Base-by-base conservation (phyloP, 2,797 vertebrate species). In the Gallinago nigripennis region DNA sequence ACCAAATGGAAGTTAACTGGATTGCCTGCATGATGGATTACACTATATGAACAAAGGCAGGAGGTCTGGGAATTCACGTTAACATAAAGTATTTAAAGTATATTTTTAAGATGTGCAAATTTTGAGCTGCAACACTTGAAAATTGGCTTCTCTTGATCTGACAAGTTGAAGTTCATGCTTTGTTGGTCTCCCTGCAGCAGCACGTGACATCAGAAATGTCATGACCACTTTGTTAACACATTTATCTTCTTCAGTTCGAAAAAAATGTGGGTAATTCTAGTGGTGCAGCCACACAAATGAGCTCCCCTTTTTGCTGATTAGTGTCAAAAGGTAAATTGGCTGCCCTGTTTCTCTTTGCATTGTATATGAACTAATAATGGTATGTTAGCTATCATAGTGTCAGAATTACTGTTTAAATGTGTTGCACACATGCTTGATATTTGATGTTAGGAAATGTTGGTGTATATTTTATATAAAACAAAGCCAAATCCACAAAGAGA, bases 81-180 rank as follows among this genome's bases (percentile, higher is more conserved):
- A 85, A 77, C 41, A 68, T 7, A 56, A 78, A 46, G 19, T 93
- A 71, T 72, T 82, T 86, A 92, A 85, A 73, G 18, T 82, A 6
- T 86, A 8, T 70, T 92, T 92, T 92, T 70, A 80, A 72, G 48
- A 64, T 50, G 64, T 80, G 45, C 30, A 37, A 31, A 73, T 94
- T 92, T 81, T 82, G 72, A 86, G 48, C 60, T 68, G 31, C 92
- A 83, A 3, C 48, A 20, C 45, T 94, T 94, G 82, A 88, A 97
- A 96, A 96, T 75, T 69, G 72, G 37, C 70, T 84, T 91, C 60
- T 84, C 43, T 80, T 96, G 91, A 86, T 88, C 48, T 46, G 71
- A 91, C 92, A 96, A n/a, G 79, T 94, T 69, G 78, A 85, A 70
- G 82, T 95, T 95, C 88, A 45, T 61, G 84, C 88, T 95, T 96